These are phyloP conservation scores for Euglossa dilemma DNA, from an alignment of 1,140 invertebrate genomes.

Conservation along the genomic window DNA sequence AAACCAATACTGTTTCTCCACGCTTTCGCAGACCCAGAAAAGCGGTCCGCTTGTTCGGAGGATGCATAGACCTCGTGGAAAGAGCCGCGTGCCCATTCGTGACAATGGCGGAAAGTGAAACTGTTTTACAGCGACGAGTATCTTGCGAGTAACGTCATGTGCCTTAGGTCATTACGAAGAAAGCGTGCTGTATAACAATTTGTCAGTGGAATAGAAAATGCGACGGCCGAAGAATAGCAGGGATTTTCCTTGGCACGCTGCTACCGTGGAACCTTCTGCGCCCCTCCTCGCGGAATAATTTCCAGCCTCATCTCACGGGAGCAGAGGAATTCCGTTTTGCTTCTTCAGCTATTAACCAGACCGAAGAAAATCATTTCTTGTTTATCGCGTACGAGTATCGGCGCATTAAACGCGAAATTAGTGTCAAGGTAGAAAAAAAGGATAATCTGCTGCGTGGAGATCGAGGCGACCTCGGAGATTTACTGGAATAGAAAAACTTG, in stretches of 20 bases:
- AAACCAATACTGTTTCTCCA: constrained; percentile 1
- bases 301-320: too few species aligned
- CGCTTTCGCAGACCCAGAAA: background rate
- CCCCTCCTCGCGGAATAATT: background rate
- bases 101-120: constrained; percentile 62
- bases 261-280: background rate
- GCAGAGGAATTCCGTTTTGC: too few species aligned
- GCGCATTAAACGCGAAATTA: background rate
- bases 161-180: constrained; percentile 56
- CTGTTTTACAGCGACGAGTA: constrained; percentile 20
- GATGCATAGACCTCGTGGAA: background rate
- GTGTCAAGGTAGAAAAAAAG: background rate
- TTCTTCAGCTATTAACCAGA: background rate
- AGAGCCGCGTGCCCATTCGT: constrained; percentile 12
- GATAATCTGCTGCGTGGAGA: background rate
- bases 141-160: background rate
- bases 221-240: background rate
- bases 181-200: constrained; percentile 52
- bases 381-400: background rate
- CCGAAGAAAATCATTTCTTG: background rate
- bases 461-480: background rate
- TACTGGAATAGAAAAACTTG: too few species aligned
- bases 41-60: background rate
- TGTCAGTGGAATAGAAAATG: constrained; percentile 57
- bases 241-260: constrained; percentile 34